Evolutionary conservation across 1,140 invertebrate genomes (phyloP).

Genomic region (Meloidogyne chitwoodi): DNA sequence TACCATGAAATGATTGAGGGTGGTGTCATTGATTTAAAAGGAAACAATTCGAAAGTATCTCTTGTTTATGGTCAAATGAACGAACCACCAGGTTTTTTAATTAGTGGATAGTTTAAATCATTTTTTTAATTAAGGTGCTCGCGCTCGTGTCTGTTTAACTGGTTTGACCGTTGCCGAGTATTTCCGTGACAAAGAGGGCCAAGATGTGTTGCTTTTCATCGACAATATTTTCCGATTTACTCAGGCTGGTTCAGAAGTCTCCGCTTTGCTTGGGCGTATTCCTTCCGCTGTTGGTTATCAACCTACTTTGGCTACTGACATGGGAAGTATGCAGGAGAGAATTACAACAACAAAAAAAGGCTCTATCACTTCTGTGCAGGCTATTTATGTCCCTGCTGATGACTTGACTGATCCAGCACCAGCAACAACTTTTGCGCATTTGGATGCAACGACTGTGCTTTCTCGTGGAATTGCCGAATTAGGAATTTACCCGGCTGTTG

Average conservation of each 20-base stretch:
- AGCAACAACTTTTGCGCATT: constrained; percentile 96
- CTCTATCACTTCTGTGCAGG: constrained; percentile 95
- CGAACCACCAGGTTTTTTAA: constrained; percentile 92
- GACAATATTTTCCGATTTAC: constrained; percentile 99
- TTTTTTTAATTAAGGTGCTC: constrained; percentile 73
- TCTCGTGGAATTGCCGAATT: constrained; percentile 92
- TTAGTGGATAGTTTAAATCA: background rate
- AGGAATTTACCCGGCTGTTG: constrained; percentile 96
- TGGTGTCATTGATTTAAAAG: constrained; percentile 80
- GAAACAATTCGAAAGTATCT: constrained; percentile 74
- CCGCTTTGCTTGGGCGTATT: constrained; percentile 93
- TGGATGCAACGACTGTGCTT: constrained; percentile 96
- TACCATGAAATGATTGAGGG: constrained; percentile 99
- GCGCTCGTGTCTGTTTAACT: constrained; percentile 80
- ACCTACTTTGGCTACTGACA: constrained; percentile 93
- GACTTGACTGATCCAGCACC: constrained; percentile 98
- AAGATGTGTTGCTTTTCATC: constrained; percentile 98
- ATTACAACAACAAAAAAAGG: constrained; percentile 98
- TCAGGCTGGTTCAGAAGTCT: constrained; percentile 97
- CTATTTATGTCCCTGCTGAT: constrained; percentile 96
- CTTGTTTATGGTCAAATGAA: constrained; percentile 99
- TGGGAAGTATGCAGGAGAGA: constrained; percentile 99
- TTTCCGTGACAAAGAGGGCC: constrained; percentile 96
- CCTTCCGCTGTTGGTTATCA: constrained; percentile 90
- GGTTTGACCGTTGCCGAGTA: constrained; percentile 88